Base-by-base conservation (phyloP, 2,888 invertebrate genomes). In the Trachelus iudaicus region DNA sequence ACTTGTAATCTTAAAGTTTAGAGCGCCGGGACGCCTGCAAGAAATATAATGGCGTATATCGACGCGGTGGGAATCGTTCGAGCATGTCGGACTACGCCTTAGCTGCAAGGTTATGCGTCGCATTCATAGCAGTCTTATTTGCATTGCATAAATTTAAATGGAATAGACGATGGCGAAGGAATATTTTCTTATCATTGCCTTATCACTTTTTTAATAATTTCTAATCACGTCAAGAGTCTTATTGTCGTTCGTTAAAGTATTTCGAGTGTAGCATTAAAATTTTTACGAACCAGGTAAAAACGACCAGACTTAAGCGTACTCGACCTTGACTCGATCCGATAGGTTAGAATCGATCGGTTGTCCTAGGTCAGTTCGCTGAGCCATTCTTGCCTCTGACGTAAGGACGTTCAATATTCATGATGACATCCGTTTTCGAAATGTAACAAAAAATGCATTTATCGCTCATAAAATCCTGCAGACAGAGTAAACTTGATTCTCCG, bases 41-140 rank as follows among this genome's bases (percentile, higher is more conserved):
- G 84, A 81, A 87, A 83, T 79, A 79, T 83, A 84, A 84, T 83
- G 83, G 84, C 81, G 81, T 77, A 75, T 82, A 75, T 12, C 12
- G 74, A 74, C 74, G 77, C 81, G 75, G 80, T 78, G 81, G 80
- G 80, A 87, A 85, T 86, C 85, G 79, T 75, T 87, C 85, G 81
- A 81, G 85, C 87, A 85, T 86, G 81, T 85, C 87, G 84, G 85
- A 79, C 87, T 87, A 88, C 87, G 87, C 88, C 87, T 88, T 86
- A 82, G 81, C 82, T 79, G 85, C 86, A 87, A 86, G 85, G 85
- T 85, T 87, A 84, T 83, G 80, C 81, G 81, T 76, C 80, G 34
- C 30, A 34, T 34, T 71, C 23, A 11, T 34, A 34, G 6, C 3
- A 34, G 13, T 30, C 33, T 30, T 3, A 13, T 11, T 56, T 56